Evolutionary conservation across 2,888 invertebrate species (phyloP).

Genomic region (Lymantria monacha): DNA sequence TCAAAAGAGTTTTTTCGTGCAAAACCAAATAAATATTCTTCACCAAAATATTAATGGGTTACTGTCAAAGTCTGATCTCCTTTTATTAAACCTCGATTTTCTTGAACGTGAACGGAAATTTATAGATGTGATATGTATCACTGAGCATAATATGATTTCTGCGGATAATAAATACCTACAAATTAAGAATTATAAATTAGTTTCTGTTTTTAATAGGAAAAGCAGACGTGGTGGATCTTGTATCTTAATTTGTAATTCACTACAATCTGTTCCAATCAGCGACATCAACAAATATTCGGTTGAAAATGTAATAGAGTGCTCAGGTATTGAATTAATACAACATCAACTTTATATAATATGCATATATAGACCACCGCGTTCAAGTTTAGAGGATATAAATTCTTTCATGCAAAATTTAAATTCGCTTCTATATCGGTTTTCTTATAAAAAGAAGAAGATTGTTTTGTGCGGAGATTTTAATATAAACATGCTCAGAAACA

Average conservation of each 20-base stretch:
- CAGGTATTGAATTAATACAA: slow-evolving; percentile 4
- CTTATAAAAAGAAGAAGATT: neutral
- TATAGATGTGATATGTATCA: neutral
- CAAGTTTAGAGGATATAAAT: neutral
- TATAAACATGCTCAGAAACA: neutral
- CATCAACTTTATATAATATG: slow-evolving; percentile 4
- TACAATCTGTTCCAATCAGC: neutral
- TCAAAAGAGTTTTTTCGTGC: neutral
- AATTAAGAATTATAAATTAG: neutral
- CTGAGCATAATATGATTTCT: neutral
- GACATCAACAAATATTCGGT: slow-evolving; percentile 5
- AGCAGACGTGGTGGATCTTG: neutral
- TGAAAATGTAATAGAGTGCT: slow-evolving; percentile 7
- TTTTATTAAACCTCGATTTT: neutral
- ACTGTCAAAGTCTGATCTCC: slow-evolving; percentile 2
- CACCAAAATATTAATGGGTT: slow-evolving; percentile 10
- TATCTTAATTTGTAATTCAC: neutral
- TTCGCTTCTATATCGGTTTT: neutral
- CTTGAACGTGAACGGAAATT: neutral
- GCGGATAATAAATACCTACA: neutral
- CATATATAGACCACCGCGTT: slow-evolving; percentile 6
- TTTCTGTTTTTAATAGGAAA: neutral
- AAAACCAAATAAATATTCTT: neutral
- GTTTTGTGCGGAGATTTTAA: neutral
- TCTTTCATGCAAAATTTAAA: neutral